Base-by-base conservation (phyloP, 2,113 vertebrate genomes). In the Ceyx cyanopectus region DNA sequence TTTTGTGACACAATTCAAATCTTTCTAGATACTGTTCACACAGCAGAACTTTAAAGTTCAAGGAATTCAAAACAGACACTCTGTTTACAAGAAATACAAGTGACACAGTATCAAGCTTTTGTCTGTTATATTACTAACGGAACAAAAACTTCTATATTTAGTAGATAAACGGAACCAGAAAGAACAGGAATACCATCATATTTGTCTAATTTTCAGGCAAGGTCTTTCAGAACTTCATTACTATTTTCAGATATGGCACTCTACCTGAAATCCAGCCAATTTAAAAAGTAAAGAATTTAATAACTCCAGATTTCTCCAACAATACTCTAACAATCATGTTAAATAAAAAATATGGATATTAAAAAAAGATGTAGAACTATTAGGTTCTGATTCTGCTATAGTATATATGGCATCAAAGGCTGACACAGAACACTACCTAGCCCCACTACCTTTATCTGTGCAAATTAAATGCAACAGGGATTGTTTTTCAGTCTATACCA, bases 11-110 rank as follows among this genome's bases (percentile, higher is more conserved):
- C 17, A 24, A 27, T 18, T 81, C 34, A 10, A 21, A 40, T 30
- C 43, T 72, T 86, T 41, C 69, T 84, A 72, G 54, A n/a, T 82
- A 4, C 32, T 50, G 23, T 40, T 90, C 81, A 82, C 45, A 70
- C 26, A 45, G 62, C n/a, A 80, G 58, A 86, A 84, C 45, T 86
- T 80, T 62, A 17, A 74, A 37, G 34, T 67, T 82, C 70, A 85
- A 93, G 73, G 88, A 90, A 85, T 81, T 57, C 80, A 90, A 86
- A 95, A 45, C 73, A 95, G 50, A 78, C 29, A 29, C 22, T 24
- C 29, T 88, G 45, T 90, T 90, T 84, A 84, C 54, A 60, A 60
- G 56, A 87, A 80, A 80, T 14, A 92, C 45, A 66, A 67, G 48
- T 46, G 53, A 65, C 93, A 72, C 11, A 75, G 4, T 45, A 29